Conservation (phyloP, 2,113 vertebrate species). For the Pleuronectes platessa region DNA sequence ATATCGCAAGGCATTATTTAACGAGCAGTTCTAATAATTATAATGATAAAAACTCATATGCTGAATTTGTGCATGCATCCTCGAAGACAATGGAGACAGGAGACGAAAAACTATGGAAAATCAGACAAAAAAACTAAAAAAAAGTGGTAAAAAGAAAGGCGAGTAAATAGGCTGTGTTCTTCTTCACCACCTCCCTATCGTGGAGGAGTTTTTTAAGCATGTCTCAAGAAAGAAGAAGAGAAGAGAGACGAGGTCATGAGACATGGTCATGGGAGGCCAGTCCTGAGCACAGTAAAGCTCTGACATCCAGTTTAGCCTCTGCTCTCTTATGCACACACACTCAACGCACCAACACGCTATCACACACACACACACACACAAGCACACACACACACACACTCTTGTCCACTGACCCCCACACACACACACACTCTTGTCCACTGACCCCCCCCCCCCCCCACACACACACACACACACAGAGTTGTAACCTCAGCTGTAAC, state of each 20-base stretch:
- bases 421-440: constrained; percentile 17
- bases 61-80: constrained; percentile 80
- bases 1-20: constrained; percentile 68
- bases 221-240: constrained; percentile 52
- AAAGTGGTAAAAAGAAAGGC: constrained; percentile 13
- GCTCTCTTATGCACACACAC: constrained; percentile 63
- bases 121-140: constrained; percentile 25
- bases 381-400: constrained; percentile 21
- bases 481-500: constrained; percentile 68
- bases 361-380: constrained; percentile 41
- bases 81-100: constrained; percentile 59
- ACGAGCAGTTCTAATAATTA: constrained; percentile 63
- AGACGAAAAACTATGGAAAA: constrained; percentile 43
- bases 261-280: constrained; percentile 45
- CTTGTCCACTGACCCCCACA: not conserved
- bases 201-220: constrained; percentile 62
- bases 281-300: constrained; percentile 55
- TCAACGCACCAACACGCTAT: constrained; percentile 36
- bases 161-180: constrained; percentile 35
- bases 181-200: constrained; percentile 33
- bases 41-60: constrained; percentile 66
- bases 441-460: not conserved
- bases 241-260: constrained; percentile 32
- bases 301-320: constrained; percentile 61
- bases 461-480: constrained; percentile 35